Conservation (phyloP, 2,888 invertebrate species). For the Beris morrisii region DNA sequence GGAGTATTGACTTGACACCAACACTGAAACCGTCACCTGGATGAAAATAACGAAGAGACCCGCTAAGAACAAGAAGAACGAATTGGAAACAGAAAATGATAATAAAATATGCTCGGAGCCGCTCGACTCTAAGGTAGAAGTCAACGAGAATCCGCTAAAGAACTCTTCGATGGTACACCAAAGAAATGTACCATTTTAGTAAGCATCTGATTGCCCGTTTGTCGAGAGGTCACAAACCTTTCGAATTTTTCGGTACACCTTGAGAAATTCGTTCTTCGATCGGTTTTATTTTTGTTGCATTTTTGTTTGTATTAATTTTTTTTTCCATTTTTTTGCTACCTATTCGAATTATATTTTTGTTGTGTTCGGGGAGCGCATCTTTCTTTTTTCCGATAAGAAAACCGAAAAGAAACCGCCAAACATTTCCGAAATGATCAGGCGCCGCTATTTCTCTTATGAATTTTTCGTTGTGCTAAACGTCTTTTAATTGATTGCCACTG, state of each 20-base stretch:
- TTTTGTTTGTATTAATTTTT: conserved; percentile 2
- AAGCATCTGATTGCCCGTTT: conserved; percentile 56
- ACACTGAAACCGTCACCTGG: conserved; percentile 16
- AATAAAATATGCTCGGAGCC: conserved; percentile 20
- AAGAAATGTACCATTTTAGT: conserved; percentile 52
- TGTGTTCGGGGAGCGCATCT: no score
- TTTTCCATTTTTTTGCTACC: conserved; percentile 25
- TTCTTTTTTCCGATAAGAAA: no score
- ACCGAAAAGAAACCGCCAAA: no score
- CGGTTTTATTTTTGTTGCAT: conserved; percentile 15
- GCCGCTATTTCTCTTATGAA: no score
- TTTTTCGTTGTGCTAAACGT: no score
- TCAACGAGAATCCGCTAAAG: conserved; percentile 34
- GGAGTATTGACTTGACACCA: conserved; percentile 29
- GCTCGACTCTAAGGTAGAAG: conserved; percentile 9
- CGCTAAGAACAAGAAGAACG: conserved; percentile 34
- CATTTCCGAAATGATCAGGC: no score
- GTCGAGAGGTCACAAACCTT: conserved; percentile 52
- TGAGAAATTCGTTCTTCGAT: conserved; percentile 20
- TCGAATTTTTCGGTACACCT: conserved; percentile 29
- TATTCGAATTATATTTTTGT: conserved; percentile 11
- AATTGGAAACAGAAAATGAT: conserved; percentile 36
- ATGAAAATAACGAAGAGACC: conserved; percentile 23
- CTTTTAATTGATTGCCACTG: no score
- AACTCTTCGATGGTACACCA: conserved; percentile 38